These are phyloP conservation scores for Tillus elongatus DNA, from an alignment of 2,888 invertebrate species.

Conservation along the genomic window DNA sequence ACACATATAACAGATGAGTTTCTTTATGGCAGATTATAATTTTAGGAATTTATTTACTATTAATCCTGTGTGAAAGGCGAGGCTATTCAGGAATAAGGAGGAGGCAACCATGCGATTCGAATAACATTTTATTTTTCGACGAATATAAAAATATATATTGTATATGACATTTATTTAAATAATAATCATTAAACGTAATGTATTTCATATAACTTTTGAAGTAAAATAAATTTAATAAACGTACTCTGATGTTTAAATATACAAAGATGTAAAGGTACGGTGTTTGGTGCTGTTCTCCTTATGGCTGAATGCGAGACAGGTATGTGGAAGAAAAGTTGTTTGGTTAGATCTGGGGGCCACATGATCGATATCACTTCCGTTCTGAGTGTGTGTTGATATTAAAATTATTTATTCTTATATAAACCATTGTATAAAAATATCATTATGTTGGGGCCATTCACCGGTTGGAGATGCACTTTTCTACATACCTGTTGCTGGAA, in stretches of 20 bases:
- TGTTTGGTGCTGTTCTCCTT: no score
- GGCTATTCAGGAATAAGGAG: slow-evolving; percentile 42
- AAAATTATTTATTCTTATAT: slow-evolving; percentile 36
- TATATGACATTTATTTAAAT: no score
- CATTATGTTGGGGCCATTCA: slow-evolving; percentile 33
- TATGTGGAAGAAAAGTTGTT: slow-evolving; percentile 28
- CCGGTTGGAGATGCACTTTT: slow-evolving; percentile 23
- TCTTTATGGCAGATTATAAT: slow-evolving; percentile 22
- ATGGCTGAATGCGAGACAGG: slow-evolving; percentile 39
- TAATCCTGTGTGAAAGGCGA: slow-evolving; percentile 41
- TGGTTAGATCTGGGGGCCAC: slow-evolving; percentile 27
- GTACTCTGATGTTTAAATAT: no score
- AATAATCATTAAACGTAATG: no score
- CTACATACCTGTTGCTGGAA: slow-evolving; percentile 33
- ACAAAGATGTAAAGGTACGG: no score
- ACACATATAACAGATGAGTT: slow-evolving; percentile 13
- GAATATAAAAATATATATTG: no score
- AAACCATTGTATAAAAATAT: slow-evolving; percentile 32
- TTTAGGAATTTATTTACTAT: slow-evolving; percentile 43
- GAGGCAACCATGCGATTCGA: slow-evolving; percentile 31
- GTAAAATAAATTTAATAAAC: no score
- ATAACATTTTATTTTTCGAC: slow-evolving; percentile 40
- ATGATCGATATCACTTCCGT: slow-evolving; percentile 22
- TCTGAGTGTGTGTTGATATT: slow-evolving; percentile 30
- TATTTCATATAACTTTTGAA: no score